A percentile compares a stretch with the other conserved stretches of the same genome.
phyloP scores from a whole-genome alignment of 37 sponge, comb jelly and placozoan species.

The Dysidea cf. avara region DNA sequence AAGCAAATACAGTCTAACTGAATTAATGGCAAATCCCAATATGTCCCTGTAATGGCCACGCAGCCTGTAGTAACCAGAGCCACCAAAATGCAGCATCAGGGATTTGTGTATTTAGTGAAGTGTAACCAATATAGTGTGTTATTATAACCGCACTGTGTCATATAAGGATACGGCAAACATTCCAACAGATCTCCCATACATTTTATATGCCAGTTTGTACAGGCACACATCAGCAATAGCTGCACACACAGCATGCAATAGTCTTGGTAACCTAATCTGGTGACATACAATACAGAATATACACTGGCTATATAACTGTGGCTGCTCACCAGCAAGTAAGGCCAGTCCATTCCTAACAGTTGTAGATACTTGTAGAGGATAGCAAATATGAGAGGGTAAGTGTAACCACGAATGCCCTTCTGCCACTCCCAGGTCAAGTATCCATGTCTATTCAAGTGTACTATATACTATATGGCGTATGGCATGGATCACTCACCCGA shows the following conservation, averaged over 20 bases:
- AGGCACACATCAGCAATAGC: conserved; percentile 65
- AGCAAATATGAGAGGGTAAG: conserved; percentile 75
- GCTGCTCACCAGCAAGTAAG: conserved; percentile 37
- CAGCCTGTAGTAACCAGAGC: no score
- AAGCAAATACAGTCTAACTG: no score
- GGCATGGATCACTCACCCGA: no score
- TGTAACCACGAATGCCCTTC: conserved; percentile 69
- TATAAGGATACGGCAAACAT: conserved; percentile 50
- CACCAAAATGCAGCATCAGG: no score
- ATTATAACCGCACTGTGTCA: no score
- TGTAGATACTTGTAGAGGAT: conserved; percentile 52
- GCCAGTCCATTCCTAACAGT: conserved; percentile 46
- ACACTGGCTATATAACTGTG: no score
- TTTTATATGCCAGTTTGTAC: conserved; percentile 50
- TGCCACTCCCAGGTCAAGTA: conserved; percentile 92
- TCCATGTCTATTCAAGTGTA: conserved; percentile 78
- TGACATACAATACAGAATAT: no score
- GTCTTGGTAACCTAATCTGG: conserved; percentile 46
- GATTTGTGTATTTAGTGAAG: no score
- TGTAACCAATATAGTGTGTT: no score
- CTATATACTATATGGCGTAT: no score
- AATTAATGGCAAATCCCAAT: no score
- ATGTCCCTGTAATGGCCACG: no score
- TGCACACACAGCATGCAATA: conserved; percentile 69
- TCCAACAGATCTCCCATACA: conserved; percentile 50